phyloP scores from a whole-genome alignment of 1,140 invertebrate genomes.

The Trichonephila clavata region DNA sequence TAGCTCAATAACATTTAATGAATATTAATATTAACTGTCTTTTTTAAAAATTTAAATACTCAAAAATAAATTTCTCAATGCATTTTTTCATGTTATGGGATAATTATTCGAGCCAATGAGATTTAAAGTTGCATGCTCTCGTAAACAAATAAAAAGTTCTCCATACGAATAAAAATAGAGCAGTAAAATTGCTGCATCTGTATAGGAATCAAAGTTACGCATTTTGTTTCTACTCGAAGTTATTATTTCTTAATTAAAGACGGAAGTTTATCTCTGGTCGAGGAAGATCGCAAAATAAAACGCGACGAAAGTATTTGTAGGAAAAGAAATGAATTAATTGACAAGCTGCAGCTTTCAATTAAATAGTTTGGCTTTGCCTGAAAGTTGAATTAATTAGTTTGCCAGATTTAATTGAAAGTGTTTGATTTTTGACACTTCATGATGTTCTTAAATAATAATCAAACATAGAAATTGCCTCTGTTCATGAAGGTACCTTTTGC shows the following conservation, averaged over 20 bases:
- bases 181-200: neutral
- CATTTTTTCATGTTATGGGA: too few relatives aligned
- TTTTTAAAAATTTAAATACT: too few relatives aligned
- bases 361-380: neutral
- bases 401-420: neutral
- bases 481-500: neutral
- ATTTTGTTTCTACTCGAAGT: neutral
- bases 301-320: neutral
- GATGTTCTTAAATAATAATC: neutral
- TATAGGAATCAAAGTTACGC: neutral
- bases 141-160: too few relatives aligned
- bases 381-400: slow-evolving; percentile 7
- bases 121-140: too few relatives aligned
- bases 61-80: too few relatives aligned
- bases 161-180: neutral
- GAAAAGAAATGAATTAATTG: neutral
- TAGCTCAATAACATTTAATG: too few relatives aligned
- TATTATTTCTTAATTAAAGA: neutral
- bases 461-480: neutral
- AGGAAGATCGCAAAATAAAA: neutral
- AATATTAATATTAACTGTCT: too few relatives aligned
- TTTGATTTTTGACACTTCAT: neutral
- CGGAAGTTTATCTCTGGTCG: neutral
- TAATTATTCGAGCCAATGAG: too few relatives aligned
- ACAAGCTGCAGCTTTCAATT: neutral